Evolutionary conservation across 2,888 invertebrate species (phyloP).

Genomic region (Agrilus cyanescens): DNA sequence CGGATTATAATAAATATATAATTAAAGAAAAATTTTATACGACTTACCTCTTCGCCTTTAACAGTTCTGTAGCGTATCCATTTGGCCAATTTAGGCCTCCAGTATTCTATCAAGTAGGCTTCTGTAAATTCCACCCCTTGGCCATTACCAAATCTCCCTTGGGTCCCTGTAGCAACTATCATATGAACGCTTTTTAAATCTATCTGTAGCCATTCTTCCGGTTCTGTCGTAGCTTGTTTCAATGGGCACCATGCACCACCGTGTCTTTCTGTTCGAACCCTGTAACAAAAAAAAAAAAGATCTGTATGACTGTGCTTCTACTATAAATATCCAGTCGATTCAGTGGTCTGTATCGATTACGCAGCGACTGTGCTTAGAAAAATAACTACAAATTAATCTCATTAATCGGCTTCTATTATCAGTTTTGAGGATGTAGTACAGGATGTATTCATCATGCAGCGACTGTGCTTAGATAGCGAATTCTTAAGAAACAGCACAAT

Average conservation of each 20-base stretch:
- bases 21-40: neutral
- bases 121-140: conserved; percentile 82
- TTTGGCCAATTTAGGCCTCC: conserved; percentile 64
- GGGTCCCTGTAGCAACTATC: conserved; percentile 72
- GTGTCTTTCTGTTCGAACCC: conserved; percentile 68
- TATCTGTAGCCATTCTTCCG: conserved; percentile 68
- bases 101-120: conserved; percentile 73
- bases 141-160: conserved; percentile 88
- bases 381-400: no score
- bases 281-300: conserved; percentile 40
- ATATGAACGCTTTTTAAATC: conserved; percentile 68
- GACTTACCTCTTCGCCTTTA: conserved; percentile 64
- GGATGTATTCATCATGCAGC: no score
- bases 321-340: no score
- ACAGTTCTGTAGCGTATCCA: conserved; percentile 72
- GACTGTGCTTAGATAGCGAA: no score
- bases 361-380: no score
- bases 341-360: no score
- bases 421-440: no score
- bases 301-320: no score
- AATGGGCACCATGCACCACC: conserved; percentile 95
- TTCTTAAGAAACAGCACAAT: no score
- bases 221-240: conserved; percentile 63
- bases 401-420: no score
- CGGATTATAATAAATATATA: neutral